phyloP scores from a whole-genome alignment of 2,888 invertebrate genomes.

The Callimorpha dominula region DNA sequence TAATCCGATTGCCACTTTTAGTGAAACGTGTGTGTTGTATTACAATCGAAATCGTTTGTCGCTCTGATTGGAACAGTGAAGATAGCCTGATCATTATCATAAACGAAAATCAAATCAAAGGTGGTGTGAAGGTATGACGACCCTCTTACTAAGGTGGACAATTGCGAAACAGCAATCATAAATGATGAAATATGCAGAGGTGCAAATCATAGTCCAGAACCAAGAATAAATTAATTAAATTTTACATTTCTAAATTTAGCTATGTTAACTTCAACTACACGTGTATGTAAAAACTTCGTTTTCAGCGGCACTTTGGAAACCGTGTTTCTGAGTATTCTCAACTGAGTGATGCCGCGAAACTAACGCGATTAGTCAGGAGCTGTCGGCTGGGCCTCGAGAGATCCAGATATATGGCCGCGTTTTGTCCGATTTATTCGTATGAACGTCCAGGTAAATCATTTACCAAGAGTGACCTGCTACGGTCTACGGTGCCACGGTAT shows the following conservation, averaged over 20 bases:
- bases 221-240: not conserved
- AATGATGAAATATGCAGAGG: too few relatives aligned
- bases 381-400: constrained; percentile 20
- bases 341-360: constrained; percentile 22
- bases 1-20: too few relatives aligned
- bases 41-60: too few relatives aligned
- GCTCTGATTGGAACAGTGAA: too few relatives aligned
- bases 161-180: too few relatives aligned
- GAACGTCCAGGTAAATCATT: constrained; percentile 10
- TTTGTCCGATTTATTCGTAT: constrained; percentile 29
- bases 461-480: not conserved
- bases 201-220: too few relatives aligned
- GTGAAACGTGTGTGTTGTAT: too few relatives aligned
- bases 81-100: too few relatives aligned
- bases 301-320: constrained; percentile 18
- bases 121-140: too few relatives aligned
- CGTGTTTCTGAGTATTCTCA: constrained; percentile 10
- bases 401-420: constrained; percentile 32
- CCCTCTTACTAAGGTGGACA: too few relatives aligned
- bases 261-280: not conserved
- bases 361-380: constrained; percentile 24
- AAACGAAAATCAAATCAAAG: too few relatives aligned
- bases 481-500: too few relatives aligned
- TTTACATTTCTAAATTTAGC: not conserved
- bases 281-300: constrained; percentile 15